Percentiles rank a stretch among this genome's conserved stretches.
These are phyloP conservation scores for Trachops cirrhosus DNA, from an alignment of 2,797 vertebrate genomes.

Conservation along the genomic window DNA sequence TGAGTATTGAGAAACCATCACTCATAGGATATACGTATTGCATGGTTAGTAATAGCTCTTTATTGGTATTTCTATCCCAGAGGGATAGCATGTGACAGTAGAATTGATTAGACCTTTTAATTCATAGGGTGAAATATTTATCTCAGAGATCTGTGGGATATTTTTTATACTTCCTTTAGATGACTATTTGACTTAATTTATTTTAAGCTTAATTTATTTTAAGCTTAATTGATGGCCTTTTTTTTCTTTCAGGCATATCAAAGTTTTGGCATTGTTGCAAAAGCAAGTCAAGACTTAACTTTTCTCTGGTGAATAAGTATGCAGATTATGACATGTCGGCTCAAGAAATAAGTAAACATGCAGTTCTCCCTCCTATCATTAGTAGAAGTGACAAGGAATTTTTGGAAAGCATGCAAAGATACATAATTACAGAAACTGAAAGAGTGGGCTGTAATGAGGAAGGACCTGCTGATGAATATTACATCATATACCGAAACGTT, in stretches of 20 bases:
- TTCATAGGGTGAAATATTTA: constrained; percentile 12
- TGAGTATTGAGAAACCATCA: background rate
- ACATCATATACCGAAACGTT: constrained; percentile 75
- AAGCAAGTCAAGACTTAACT: background rate
- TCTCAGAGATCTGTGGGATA: background rate
- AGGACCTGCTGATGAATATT: constrained; percentile 79
- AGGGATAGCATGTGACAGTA: background rate
- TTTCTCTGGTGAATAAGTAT: constrained; percentile 28
- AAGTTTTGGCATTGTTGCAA: constrained; percentile 22
- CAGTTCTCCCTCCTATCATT: constrained; percentile 54
- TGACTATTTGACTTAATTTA: background rate
- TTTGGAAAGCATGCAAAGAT: constrained; percentile 74
- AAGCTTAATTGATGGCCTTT: constrained; percentile 12
- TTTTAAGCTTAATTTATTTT: constrained; percentile 13
- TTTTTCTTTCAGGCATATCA: constrained; percentile 51
- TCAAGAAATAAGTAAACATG: background rate
- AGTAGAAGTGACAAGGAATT: constrained; percentile 78
- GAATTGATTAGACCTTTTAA: background rate
- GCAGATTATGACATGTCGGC: background rate
- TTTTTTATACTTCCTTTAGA: constrained; percentile 18
- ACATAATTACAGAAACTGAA: constrained; percentile 79
- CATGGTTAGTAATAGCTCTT: background rate
- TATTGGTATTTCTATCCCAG: constrained; percentile 1
- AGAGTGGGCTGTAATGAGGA: constrained; percentile 70
- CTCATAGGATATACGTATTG: background rate